Evolutionary conservation across 1,140 invertebrate genomes (phyloP).

Genomic region (Arctopsyche grandis): DNA sequence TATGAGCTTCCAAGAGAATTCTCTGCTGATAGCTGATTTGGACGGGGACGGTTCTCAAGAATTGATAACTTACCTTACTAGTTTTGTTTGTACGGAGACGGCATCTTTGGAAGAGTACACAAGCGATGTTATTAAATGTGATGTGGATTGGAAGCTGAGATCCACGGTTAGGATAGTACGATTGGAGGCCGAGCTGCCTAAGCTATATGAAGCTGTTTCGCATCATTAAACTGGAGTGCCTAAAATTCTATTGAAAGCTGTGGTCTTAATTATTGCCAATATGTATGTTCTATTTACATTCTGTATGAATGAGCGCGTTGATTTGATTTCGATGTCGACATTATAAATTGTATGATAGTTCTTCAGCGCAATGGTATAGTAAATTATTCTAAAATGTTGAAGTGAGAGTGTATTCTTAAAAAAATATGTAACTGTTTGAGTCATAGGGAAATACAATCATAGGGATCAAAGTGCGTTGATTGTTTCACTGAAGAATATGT

Average conservation of each 20-base stretch:
- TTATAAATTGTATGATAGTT: no score
- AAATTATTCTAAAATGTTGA: no score
- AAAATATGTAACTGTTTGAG: no score
- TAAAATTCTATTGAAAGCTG: slow-evolving; percentile 15
- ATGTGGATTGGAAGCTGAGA: slow-evolving; percentile 67
- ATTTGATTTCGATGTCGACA: neutral
- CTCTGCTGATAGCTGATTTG: slow-evolving; percentile 76
- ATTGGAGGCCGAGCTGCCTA: slow-evolving; percentile 74
- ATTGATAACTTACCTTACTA: slow-evolving; percentile 78
- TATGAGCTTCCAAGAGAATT: slow-evolving; percentile 74
- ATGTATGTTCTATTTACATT: neutral
- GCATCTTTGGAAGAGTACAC: slow-evolving; percentile 61
- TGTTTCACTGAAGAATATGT: slow-evolving; percentile 5
- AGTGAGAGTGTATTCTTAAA: no score
- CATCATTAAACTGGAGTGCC: slow-evolving; percentile 50
- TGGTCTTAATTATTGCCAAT: neutral
- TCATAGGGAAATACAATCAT: neutral
- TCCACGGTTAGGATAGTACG: slow-evolving; percentile 73
- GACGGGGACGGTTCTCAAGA: slow-evolving; percentile 78
- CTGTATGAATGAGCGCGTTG: neutral
- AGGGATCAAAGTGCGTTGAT: neutral
- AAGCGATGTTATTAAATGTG: slow-evolving; percentile 58
- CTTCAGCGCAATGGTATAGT: no score
- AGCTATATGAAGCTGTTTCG: slow-evolving; percentile 66
- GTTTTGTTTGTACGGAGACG: slow-evolving; percentile 66